Conservation (phyloP, 2,888 invertebrate species). For the Eledone cirrhosa region DNA sequence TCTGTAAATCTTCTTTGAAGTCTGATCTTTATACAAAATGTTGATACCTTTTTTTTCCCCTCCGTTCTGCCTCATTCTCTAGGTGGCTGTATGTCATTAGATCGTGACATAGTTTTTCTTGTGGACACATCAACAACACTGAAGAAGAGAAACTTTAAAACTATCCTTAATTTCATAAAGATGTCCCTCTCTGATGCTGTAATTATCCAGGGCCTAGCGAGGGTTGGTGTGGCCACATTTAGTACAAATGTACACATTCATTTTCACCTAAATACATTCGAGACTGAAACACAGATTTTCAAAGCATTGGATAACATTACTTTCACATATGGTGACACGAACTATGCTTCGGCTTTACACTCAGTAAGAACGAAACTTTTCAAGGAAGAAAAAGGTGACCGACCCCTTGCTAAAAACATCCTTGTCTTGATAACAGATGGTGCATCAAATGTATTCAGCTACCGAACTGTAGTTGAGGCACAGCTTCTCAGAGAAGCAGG, state of each 20-base stretch:
- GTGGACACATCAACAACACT: constrained; percentile 53
- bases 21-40: too few relatives aligned
- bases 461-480: constrained; percentile 38
- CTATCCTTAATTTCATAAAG: constrained; percentile 41
- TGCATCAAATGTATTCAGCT: constrained; percentile 49
- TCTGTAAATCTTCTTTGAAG: too few relatives aligned
- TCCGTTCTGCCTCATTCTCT: constrained; percentile 19
- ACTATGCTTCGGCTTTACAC: constrained; percentile 49
- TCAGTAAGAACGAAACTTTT: constrained; percentile 45
- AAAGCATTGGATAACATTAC: constrained; percentile 50
- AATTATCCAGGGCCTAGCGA: constrained; percentile 35
- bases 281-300: constrained; percentile 39
- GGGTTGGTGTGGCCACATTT: constrained; percentile 42
- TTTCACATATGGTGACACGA: constrained; percentile 48
- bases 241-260: constrained; percentile 47
- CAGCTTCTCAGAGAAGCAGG: constrained; percentile 35
- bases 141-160: constrained; percentile 41
- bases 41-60: neutral
- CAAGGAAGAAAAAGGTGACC: constrained; percentile 42
- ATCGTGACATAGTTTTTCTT: constrained; percentile 46
- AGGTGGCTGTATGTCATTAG: constrained; percentile 26
- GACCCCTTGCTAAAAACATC: constrained; percentile 45
- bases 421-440: constrained; percentile 50
- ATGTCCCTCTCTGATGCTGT: constrained; percentile 39
- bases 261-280: constrained; percentile 51